These are phyloP conservation scores for Cotesia congregata DNA, from an alignment of 2,888 invertebrate species.

Conservation along the genomic window DNA sequence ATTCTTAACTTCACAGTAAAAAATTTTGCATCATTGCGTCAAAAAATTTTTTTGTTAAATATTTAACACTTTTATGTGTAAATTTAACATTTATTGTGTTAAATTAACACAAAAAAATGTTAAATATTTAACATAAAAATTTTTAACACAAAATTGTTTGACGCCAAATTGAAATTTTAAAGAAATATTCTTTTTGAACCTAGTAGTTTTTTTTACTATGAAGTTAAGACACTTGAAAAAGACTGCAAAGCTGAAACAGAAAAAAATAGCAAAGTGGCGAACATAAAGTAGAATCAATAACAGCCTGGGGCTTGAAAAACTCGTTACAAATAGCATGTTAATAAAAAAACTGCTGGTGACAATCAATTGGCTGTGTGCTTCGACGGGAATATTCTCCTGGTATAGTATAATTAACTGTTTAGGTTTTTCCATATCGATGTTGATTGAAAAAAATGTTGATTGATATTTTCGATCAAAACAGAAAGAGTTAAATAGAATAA, in stretches of 20 bases:
- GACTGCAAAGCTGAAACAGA: neutral
- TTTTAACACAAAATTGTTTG: too few species aligned
- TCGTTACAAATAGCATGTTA: neutral
- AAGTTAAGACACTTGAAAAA: neutral
- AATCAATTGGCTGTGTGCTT: neutral
- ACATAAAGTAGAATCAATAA: neutral
- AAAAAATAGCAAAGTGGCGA: neutral
- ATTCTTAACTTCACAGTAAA: too few species aligned
- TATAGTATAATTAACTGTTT: neutral
- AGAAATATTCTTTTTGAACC: too few species aligned
- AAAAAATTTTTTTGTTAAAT: too few species aligned
- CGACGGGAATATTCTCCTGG: neutral
- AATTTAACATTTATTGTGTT: too few species aligned
- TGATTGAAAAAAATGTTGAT: slow-evolving; percentile 1
- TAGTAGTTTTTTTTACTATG: neutral
- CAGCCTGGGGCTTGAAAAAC: neutral
- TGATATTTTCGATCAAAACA: neutral
- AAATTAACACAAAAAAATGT: too few species aligned
- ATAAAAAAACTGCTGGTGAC: neutral
- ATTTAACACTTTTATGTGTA: too few species aligned
- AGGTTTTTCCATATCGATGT: neutral
- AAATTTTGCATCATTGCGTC: too few species aligned
- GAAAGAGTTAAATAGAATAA: neutral
- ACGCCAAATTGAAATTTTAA: too few species aligned
- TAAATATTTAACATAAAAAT: too few species aligned